A percentile compares a stretch with the other conserved stretches of the same genome.
Conservation (phyloP, 2,888 invertebrate species). For the Polyommatus iphigenia region DNA sequence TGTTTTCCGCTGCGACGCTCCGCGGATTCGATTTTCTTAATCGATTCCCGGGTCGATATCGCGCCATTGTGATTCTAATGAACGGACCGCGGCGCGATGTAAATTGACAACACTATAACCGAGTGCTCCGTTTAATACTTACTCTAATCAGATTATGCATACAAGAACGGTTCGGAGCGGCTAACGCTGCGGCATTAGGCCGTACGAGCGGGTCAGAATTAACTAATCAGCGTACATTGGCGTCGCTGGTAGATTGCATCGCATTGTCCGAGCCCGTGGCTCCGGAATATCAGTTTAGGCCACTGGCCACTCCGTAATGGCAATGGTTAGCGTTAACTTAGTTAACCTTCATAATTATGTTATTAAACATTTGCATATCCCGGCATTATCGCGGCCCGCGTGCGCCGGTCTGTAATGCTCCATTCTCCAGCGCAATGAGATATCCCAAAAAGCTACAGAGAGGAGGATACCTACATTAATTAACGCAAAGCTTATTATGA, state of each 20-base stretch:
- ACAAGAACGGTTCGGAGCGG: conserved; percentile 73
- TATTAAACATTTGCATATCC: conserved; percentile 54
- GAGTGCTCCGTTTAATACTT: conserved; percentile 75
- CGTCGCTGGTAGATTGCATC: conserved; percentile 73
- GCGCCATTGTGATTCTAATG: conserved; percentile 28
- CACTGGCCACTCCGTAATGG: conserved; percentile 74
- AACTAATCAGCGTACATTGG: conserved; percentile 78
- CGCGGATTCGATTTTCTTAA: conserved; percentile 78
- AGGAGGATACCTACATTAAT: conserved; percentile 1
- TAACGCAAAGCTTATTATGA: neutral
- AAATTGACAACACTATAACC: conserved; percentile 62
- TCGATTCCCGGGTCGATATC: conserved; percentile 58
- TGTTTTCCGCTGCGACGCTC: conserved; percentile 77
- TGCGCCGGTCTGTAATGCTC: neutral
- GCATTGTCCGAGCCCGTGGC: conserved; percentile 75
- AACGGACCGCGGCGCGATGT: conserved; percentile 47
- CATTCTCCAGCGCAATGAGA: conserved; percentile 8
- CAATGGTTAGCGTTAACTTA: conserved; percentile 66
- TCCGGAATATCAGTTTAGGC: conserved; percentile 80
- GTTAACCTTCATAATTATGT: conserved; percentile 60
- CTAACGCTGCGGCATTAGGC: conserved; percentile 63
- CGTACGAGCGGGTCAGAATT: conserved; percentile 72
- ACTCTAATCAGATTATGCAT: conserved; percentile 78
- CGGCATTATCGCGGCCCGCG: conserved; percentile 40
- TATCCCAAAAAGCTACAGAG: conserved; percentile 8